Evolutionary conservation across 1,140 invertebrate species (phyloP).

Genomic region (Lepidotrigona ventralis): DNA sequence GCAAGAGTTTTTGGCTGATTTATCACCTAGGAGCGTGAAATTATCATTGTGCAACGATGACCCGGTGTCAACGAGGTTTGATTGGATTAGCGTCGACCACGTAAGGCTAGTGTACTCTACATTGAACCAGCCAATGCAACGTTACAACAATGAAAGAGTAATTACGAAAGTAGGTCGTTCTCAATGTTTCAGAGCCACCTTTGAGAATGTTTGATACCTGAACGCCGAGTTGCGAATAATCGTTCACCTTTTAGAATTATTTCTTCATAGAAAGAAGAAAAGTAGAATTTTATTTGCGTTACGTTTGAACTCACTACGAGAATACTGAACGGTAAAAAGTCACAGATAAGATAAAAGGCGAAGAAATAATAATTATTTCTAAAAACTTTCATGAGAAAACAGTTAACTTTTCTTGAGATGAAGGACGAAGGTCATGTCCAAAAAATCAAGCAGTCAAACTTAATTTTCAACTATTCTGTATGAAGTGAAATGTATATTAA

Average conservation of each 20-base stretch:
- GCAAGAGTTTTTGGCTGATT: not conserved
- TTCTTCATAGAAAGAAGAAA: too few species aligned
- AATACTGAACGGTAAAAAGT: not conserved
- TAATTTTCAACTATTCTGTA: too few species aligned
- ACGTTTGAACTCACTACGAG: not conserved
- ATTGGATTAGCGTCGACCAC: constrained; percentile 54
- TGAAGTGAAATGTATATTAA: not conserved
- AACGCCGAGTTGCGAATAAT: not conserved
- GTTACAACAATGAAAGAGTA: constrained; percentile 54
- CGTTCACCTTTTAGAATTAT: not conserved
- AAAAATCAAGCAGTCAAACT: too few species aligned
- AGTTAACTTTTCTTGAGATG: too few species aligned
- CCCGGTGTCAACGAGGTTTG: constrained; percentile 34
- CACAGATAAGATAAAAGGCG: too few species aligned
- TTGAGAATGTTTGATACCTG: constrained; percentile 41
- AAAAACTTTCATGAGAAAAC: too few species aligned
- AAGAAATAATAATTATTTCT: too few species aligned
- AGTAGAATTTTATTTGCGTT: not conserved
- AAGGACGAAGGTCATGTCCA: too few species aligned
- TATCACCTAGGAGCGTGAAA: not conserved
- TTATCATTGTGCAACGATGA: constrained; percentile 30
- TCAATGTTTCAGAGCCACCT: constrained; percentile 38
- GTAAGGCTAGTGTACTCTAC: constrained; percentile 29
- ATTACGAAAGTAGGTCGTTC: constrained; percentile 60
- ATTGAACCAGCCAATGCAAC: constrained; percentile 11